phyloP scores from a whole-genome alignment of 2,888 invertebrate species.

The Zootermopsis nevadensis region DNA sequence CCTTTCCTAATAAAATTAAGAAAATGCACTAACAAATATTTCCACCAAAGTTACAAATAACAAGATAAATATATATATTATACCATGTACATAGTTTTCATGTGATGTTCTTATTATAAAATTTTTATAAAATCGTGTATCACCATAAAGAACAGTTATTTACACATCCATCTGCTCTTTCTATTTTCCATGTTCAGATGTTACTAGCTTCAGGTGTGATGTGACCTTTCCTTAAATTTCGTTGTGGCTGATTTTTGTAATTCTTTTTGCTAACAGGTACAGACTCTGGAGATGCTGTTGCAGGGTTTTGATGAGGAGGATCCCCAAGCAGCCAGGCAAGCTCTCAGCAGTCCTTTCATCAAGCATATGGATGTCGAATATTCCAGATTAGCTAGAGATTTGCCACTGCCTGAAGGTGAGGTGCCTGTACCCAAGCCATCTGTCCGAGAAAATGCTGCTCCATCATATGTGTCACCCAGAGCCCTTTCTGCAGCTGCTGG shows the following conservation, averaged over 20 bases:
- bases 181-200: neutral
- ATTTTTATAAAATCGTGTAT: too few species aligned
- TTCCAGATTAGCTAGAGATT: constrained; percentile 76
- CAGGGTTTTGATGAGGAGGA: constrained; percentile 90
- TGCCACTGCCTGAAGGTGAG: constrained; percentile 74
- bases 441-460: constrained; percentile 77
- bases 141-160: too few species aligned
- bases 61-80: too few species aligned
- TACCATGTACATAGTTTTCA: too few species aligned
- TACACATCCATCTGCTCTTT: neutral
- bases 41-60: too few species aligned
- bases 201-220: neutral
- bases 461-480: constrained; percentile 72
- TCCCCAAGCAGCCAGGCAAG: constrained; percentile 78
- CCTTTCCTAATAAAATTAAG: too few species aligned
- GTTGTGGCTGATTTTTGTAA: constrained; percentile 19
- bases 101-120: too few species aligned
- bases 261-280: constrained; percentile 64
- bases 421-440: constrained; percentile 66
- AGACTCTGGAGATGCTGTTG: constrained; percentile 81
- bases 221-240: neutral
- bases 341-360: constrained; percentile 85
- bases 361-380: constrained; percentile 94
- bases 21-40: too few species aligned
- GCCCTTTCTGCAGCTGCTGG: constrained; percentile 54